Conservation (phyloP, 2,888 invertebrate species). For the Apamea sordens region DNA sequence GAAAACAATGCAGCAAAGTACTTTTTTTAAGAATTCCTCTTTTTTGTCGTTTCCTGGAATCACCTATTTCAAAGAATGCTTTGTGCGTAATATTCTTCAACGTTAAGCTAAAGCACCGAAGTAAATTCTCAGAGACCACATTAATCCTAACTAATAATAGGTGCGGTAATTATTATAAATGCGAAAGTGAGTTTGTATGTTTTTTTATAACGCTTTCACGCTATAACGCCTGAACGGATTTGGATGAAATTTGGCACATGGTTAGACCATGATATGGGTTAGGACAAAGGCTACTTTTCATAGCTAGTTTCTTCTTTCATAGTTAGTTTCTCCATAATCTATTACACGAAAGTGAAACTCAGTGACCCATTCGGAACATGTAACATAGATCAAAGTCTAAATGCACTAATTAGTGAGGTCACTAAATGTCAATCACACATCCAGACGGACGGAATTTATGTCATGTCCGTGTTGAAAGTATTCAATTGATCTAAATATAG, state of each 20-base stretch:
- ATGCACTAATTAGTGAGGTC: constrained; percentile 56
- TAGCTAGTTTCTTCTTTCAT: no score
- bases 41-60: neutral
- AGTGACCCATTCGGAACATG: constrained; percentile 4
- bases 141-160: neutral
- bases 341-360: constrained; percentile 15
- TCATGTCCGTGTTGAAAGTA: constrained; percentile 47
- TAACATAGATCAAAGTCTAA: constrained; percentile 44
- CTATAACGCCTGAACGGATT: no score
- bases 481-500: constrained; percentile 43
- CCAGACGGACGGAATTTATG: constrained; percentile 53
- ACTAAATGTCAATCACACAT: constrained; percentile 57
- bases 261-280: no score
- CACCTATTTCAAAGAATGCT: neutral
- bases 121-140: neutral
- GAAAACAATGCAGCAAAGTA: neutral
- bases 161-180: no score
- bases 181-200: neutral
- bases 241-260: no score
- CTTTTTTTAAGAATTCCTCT: no score
- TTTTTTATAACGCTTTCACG: no score
- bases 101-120: neutral
- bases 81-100: neutral
- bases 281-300: neutral
- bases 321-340: neutral